Base-by-base conservation (phyloP, 2,888 invertebrate species). In the Poecilobothrus nobilitatus region DNA sequence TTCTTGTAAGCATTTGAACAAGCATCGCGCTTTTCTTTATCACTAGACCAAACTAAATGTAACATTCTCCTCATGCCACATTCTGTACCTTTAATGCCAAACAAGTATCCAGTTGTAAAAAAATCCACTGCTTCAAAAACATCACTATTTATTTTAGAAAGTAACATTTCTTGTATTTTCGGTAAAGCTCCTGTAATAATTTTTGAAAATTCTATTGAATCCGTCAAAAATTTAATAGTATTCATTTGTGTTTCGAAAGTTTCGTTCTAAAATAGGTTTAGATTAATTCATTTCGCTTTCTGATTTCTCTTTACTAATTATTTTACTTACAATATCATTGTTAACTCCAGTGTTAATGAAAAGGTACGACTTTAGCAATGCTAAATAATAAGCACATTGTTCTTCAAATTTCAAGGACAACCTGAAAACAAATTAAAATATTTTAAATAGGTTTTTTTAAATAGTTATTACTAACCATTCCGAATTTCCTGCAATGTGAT, bases 41-140 rank as follows among this genome's bases (percentile, higher is more conserved):
- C 94, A n/a, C 88, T 88, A 15, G 90, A 89, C 87, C 91, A 91
- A 69, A 94, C 89, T 66, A 94, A 84, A 68, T 86, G 84, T 73
- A 94, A 79, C 91, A 95, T 92, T 74, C 87, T 87, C 70, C 87
- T 84, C 70, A 94, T 87, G 1, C 92, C 94, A 53, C 82, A 76
- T 73, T 88, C 86, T 4, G 90, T 89, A 67, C 88, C 88, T 71
- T 88, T 86, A n/a, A 94, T 87, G 68, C 89, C 88, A 76, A 93
- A 93, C 72, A 90, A 86, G 76, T 88, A 89, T 0, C 92, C 91
- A 0, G 90, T 87, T 0, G 92, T 91, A 74, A 97, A 91, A 78
- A 96, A 94, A 70, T 92, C 89, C 34, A 97, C 91, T 0, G 96
- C 91, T 79, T 96, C 97, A 68, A 90, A 86, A 18, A 94, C 91